A percentile compares a stretch with the other conserved stretches of the same genome.
phyloP scores from a whole-genome alignment of 2,888 invertebrate species.

The Amaurobius ferox region DNA sequence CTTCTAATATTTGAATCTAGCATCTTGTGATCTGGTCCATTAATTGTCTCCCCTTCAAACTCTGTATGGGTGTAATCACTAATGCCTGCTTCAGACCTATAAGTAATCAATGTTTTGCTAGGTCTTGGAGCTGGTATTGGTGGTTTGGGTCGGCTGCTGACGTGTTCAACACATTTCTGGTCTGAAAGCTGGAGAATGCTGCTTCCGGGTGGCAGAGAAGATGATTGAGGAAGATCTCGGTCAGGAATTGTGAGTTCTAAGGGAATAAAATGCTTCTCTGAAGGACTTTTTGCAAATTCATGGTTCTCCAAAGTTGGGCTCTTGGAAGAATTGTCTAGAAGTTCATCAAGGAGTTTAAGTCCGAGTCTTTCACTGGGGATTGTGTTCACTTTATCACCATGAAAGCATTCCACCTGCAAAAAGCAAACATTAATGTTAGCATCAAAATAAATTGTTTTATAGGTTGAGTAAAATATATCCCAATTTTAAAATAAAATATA shows the following conservation, averaged over 20 bases:
- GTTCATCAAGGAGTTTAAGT: conserved; percentile 52
- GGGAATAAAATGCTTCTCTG: conserved; percentile 56
- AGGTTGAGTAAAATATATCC: too few species aligned
- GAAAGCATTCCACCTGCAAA: conserved; percentile 34
- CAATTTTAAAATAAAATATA: too few species aligned
- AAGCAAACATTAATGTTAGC: too few species aligned
- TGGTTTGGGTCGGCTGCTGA: conserved; percentile 26
- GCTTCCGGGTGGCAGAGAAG: conserved; percentile 15
- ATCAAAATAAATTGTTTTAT: too few species aligned
- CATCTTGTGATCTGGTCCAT: not conserved
- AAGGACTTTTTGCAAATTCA: not conserved
- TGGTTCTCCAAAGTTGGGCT: conserved; percentile 15
- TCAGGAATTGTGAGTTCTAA: conserved; percentile 47
- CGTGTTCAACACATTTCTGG: not conserved
- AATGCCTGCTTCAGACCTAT: not conserved
- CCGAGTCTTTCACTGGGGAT: conserved; percentile 60
- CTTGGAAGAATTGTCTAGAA: conserved; percentile 36
- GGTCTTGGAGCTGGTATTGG: conserved; percentile 63
- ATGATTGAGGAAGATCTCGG: conserved; percentile 17
- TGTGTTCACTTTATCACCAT: conserved; percentile 54
- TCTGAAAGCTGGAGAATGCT: not conserved
- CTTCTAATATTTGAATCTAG: conserved; percentile 27
- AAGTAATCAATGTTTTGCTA: conserved; percentile 13
- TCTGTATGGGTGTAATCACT: not conserved
- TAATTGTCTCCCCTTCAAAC: not conserved